Evolutionary conservation across 2,888 invertebrate species (phyloP).

Genomic region (Schizotus pectinicornis): DNA sequence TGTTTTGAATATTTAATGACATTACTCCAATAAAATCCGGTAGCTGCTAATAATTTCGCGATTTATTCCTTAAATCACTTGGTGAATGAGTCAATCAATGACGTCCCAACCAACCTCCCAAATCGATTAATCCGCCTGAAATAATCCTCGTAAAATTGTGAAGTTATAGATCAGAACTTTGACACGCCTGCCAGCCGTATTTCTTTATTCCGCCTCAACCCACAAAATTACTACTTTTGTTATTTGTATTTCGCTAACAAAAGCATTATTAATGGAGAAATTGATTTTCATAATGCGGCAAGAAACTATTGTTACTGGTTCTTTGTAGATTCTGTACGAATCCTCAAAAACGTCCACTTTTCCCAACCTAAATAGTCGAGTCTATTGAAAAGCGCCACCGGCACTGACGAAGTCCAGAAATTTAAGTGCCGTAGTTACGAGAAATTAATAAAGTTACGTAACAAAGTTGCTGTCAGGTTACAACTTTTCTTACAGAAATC

Average conservation of each 20-base stretch:
- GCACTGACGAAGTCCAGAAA: not conserved
- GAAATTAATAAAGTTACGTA: constrained; percentile 19
- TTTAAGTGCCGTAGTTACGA: constrained; percentile 16
- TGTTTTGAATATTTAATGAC: constrained; percentile 6
- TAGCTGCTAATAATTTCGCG: not conserved
- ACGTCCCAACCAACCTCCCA: not conserved
- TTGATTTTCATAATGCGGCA: constrained; percentile 26
- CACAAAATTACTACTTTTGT: constrained; percentile 26
- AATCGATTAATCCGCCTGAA: too few species aligned
- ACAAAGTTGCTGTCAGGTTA: constrained; percentile 8
- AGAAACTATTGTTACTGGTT: constrained; percentile 16
- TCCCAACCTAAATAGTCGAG: too few species aligned
- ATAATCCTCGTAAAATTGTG: not conserved
- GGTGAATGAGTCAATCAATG: not conserved
- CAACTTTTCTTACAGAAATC: constrained; percentile 10
- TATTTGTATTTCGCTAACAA: constrained; percentile 23
- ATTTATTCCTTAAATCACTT: not conserved
- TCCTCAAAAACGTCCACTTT: constrained; percentile 1
- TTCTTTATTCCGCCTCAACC: constrained; percentile 11
- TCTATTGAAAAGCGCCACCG: too few species aligned
- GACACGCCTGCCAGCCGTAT: constrained; percentile 12
- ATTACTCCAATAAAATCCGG: constrained; percentile 2
- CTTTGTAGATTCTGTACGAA: constrained; percentile 10
- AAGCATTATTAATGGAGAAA: constrained; percentile 24
- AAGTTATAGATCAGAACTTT: constrained; percentile 13